Evolutionary conservation across 2,888 invertebrate genomes (phyloP).

Genomic region (Ophion costatus): DNA sequence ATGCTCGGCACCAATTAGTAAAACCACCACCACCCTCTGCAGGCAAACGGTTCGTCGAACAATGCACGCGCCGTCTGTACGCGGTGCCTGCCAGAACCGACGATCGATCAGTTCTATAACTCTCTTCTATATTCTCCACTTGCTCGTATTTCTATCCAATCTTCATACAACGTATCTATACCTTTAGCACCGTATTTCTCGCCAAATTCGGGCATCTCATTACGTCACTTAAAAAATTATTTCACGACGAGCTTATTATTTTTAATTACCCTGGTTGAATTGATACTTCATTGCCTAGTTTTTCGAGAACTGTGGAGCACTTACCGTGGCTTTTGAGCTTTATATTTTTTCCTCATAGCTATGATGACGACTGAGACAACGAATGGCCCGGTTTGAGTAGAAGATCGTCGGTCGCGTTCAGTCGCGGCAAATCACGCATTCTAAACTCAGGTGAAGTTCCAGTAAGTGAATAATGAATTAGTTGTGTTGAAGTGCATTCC

Average conservation of each 20-base stretch:
- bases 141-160: constrained; percentile 21
- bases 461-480: constrained; percentile 4
- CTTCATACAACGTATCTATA: constrained; percentile 1
- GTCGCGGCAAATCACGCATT: neutral
- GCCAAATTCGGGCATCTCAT: neutral
- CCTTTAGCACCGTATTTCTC: neutral
- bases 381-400: neutral
- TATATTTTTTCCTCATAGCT: too few relatives aligned
- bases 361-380: too few relatives aligned
- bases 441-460: neutral
- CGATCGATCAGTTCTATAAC: constrained; percentile 73
- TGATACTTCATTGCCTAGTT: neutral
- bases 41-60: constrained; percentile 75
- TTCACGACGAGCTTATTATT: neutral
- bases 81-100: constrained; percentile 64
- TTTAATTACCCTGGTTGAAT: neutral
- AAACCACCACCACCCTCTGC: constrained; percentile 72
- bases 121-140: constrained; percentile 30
- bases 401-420: neutral
- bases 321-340: neutral
- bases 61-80: constrained; percentile 72
- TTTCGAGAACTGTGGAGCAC: neutral
- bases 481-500: neutral
- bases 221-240: neutral
- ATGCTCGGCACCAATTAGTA: constrained; percentile 79